Evolutionary conservation across 2,888 invertebrate species (phyloP).

Genomic region (Thymelicus lineola): DNA sequence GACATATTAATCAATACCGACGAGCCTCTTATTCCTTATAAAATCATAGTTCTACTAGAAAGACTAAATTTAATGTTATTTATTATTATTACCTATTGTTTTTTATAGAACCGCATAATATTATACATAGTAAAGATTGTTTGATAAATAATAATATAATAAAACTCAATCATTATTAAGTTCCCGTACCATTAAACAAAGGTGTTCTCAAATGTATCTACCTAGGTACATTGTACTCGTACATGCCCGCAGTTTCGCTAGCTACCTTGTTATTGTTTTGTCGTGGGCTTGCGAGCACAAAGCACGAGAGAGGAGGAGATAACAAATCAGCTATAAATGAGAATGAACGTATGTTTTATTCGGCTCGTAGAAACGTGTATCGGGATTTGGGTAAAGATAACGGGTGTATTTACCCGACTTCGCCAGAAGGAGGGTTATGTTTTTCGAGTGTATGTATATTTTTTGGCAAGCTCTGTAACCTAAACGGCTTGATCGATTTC

Average conservation of each 20-base stretch:
- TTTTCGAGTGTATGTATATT: no score
- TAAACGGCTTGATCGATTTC: no score
- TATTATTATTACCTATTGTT: background rate
- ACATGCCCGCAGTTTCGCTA: constrained; percentile 8
- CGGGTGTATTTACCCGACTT: no score
- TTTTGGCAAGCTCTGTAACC: no score
- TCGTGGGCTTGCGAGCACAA: background rate
- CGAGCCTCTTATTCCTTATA: no score
- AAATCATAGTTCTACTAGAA: no score
- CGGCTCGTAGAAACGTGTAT: background rate
- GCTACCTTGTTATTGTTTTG: constrained; percentile 26
- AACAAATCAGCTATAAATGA: constrained; percentile 23
- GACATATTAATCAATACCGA: no score
- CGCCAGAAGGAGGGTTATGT: no score
- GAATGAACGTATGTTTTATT: constrained; percentile 17
- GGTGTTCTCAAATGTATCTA: background rate
- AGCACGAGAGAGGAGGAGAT: constrained; percentile 14
- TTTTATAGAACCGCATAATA: background rate
- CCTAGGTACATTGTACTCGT: background rate
- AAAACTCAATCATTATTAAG: background rate
- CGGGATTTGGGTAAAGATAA: background rate
- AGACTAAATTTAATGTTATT: no score
- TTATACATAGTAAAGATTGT: no score
- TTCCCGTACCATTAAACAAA: background rate
- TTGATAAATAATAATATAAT: no score